Base-by-base conservation (phyloP, 2,888 invertebrate species). In the Choristoneura rosaceana region DNA sequence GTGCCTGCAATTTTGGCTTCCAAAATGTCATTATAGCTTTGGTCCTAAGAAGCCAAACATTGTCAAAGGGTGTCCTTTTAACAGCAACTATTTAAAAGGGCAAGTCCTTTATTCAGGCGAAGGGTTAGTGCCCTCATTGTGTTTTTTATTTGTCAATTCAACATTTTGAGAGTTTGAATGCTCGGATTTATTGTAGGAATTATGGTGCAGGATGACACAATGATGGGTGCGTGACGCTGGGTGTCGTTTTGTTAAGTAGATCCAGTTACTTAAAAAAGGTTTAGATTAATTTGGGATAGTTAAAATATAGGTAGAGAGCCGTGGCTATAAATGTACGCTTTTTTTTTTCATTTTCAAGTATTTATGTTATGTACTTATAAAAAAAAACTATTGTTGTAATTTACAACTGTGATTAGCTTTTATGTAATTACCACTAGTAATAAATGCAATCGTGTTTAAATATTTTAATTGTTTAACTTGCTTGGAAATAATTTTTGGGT, bases 11-110 rank as follows among this genome's bases (percentile, higher is more conserved):
- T 91, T 90, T 89, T 82, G 88, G 89, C 87, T 87, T 89, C 84
- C 84, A 87, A 90, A 25, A 90, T 91, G 87, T 88, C 85, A 82
- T 91, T 87, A n/a, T n/a, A 84, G 87, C 84, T 85, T 84, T 52
- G 52, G 52, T 90, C 92, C 90, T 93, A 92, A 92, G 92, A 93
- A 93, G 91, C 92, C 92, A 83, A 87, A 89, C 87, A 84, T 82
- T 83, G 82, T 80, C 82, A 80, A 91, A 85, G 83, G 92, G 88
- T 90, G 91, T 92, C 89, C 91, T 90, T 91, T 92, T 93, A 91
- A 92, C 92, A 88, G 89, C 84, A 82, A 87, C 86, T 82, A 85
- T 90, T 92, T 90, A 88, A 87, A 83, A 84, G 87, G 87, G 80
- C 81, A 80, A 84, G 81, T 76, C 81, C 83, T 82, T 82, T 80